Percentiles rank a stretch among this genome's conserved stretches.
These are phyloP conservation scores for Drosophila sulfurigaster DNA, from an alignment of 1,140 invertebrate species.

Conservation along the genomic window DNA sequence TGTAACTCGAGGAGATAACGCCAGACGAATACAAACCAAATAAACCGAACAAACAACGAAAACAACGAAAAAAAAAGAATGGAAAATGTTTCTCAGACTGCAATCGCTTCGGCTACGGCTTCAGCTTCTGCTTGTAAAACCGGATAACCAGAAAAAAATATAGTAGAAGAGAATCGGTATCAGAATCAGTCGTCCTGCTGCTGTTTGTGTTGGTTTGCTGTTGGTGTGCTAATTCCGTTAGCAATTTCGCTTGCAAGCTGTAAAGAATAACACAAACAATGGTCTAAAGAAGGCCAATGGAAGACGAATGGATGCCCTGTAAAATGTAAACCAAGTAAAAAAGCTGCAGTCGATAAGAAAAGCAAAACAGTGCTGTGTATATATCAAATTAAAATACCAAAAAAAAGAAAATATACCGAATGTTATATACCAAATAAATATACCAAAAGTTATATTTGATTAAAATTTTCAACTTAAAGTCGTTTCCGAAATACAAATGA, in stretches of 20 bases:
- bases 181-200: conserved; percentile 30
- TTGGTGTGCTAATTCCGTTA: conserved; percentile 79
- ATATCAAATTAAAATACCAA: no score
- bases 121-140: conserved; percentile 12
- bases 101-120: conserved; percentile 2
- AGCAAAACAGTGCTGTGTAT: no score
- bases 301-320: conserved; percentile 28
- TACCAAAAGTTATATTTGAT: no score
- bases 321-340: no score
- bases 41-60: background rate
- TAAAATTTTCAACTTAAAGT: no score
- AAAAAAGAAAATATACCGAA: no score
- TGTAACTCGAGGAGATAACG: conserved; percentile 65
- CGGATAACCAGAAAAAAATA: conserved; percentile 31
- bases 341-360: no score
- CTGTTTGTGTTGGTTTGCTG: conserved; percentile 38
- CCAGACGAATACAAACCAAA: conserved; percentile 33
- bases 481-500: no score
- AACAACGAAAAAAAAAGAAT: background rate
- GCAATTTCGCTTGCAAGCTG: conserved; percentile 66
- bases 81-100: conserved; percentile 15
- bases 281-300: background rate
- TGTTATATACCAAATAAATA: no score
- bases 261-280: conserved; percentile 41
- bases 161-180: conserved; percentile 36